Conservation (phyloP, 2,113 vertebrate species). For the Poicephalus gulielmi region DNA sequence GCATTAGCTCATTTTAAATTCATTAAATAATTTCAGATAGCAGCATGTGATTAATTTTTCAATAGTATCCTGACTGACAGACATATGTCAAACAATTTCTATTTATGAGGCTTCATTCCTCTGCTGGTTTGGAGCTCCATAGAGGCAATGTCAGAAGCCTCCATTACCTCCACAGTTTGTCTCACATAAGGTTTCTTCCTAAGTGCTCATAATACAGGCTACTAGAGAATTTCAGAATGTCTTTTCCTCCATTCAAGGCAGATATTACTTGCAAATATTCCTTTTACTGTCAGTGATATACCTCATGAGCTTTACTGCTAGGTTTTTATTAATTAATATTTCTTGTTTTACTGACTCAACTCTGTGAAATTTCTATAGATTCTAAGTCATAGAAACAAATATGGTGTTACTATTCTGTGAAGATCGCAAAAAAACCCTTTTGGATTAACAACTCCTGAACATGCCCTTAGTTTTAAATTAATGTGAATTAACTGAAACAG, state of each 20-base stretch:
- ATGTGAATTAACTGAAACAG: neutral
- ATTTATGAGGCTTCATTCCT: neutral
- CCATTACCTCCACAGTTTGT: neutral
- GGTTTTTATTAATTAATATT: neutral
- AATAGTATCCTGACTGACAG: neutral
- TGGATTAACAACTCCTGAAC: neutral
- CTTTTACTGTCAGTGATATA: neutral
- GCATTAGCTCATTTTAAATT: neutral
- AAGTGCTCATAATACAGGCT: neutral
- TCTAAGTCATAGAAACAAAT: neutral
- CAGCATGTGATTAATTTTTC: neutral
- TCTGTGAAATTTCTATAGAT: neutral
- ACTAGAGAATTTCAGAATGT: neutral
- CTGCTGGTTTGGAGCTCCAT: neutral
- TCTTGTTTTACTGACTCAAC: neutral
- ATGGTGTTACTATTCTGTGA: neutral
- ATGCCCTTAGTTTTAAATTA: neutral
- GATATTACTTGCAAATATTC: neutral
- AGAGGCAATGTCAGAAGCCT: neutral
- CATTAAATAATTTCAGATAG: neutral
- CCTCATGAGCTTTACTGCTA: neutral
- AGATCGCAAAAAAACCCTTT: neutral
- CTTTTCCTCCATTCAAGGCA: neutral
- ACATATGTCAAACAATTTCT: neutral
- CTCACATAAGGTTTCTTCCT: neutral